Conservation (phyloP, 2,797 vertebrate species). For the Trichosurus vulpecula region DNA sequence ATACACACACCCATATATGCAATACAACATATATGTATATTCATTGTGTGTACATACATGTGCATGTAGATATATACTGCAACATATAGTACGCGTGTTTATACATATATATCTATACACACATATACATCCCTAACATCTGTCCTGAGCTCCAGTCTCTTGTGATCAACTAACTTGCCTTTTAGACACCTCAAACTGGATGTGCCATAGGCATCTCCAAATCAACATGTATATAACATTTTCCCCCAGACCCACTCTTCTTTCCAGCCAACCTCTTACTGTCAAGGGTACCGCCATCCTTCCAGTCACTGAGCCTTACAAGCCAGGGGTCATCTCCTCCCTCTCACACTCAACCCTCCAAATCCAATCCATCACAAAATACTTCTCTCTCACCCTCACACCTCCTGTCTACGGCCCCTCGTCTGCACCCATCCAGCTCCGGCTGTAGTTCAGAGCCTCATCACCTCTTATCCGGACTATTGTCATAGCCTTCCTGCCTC, state of each 20-base stretch:
- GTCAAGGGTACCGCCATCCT: not conserved
- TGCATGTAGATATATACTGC: no score
- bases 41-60: no score
- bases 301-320: not conserved
- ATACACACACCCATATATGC: no score
- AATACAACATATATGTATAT: no score
- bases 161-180: not conserved
- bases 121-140: not conserved
- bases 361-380: not conserved
- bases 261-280: not conserved
- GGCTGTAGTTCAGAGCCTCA: not conserved
- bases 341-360: not conserved
- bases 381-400: not conserved
- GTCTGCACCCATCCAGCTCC: not conserved
- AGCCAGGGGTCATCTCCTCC: not conserved
- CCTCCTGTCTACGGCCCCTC: not conserved
- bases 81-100: no score
- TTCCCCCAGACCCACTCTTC: not conserved
- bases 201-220: not conserved
- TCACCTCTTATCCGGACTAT: not conserved
- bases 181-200: not conserved
- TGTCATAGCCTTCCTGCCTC: not conserved
- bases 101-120: not conserved
- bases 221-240: not conserved
- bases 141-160: not conserved